These are phyloP conservation scores for Drosophila rufa DNA, from an alignment of 1,140 invertebrate genomes.

Conservation along the genomic window DNA sequence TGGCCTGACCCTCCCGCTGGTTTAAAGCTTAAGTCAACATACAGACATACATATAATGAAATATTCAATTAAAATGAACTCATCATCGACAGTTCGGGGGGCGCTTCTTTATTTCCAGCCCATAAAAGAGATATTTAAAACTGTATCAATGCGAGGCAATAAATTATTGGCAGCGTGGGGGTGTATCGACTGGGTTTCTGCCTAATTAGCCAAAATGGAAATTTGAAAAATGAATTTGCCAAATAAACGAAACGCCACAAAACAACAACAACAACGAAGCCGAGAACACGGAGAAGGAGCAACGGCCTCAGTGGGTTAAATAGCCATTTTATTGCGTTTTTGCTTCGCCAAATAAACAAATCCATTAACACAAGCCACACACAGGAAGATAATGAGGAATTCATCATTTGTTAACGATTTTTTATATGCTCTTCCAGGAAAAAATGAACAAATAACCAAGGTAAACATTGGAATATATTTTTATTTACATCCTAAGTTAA, in stretches of 20 bases:
- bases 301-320: conserved; percentile 18
- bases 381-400: conserved; percentile 17
- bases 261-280: not conserved
- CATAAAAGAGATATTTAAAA: conserved; percentile 50
- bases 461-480: not conserved
- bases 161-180: conserved; percentile 49
- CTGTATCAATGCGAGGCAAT: conserved; percentile 47
- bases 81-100: conserved; percentile 46
- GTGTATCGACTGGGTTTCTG: conserved; percentile 47
- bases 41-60: conserved; percentile 30
- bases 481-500: not conserved
- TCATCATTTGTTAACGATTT: not conserved
- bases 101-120: conserved; percentile 14
- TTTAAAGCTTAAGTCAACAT: conserved; percentile 1
- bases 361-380: conserved; percentile 16
- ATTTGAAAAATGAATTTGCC: conserved; percentile 63
- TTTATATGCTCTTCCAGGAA: not conserved
- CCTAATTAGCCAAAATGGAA: conserved; percentile 70
- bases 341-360: conserved; percentile 34
- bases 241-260: conserved; percentile 29
- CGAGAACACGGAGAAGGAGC: conserved; percentile 26
- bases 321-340: conserved; percentile 17
- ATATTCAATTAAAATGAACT: conserved; percentile 63
- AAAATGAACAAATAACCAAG: not conserved
- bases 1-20: conserved; percentile 23